Evolutionary conservation across 2,888 invertebrate species (phyloP), one percentile per base, ranked within the genome.

Genomic region (Parnassius smintheus): DNA sequence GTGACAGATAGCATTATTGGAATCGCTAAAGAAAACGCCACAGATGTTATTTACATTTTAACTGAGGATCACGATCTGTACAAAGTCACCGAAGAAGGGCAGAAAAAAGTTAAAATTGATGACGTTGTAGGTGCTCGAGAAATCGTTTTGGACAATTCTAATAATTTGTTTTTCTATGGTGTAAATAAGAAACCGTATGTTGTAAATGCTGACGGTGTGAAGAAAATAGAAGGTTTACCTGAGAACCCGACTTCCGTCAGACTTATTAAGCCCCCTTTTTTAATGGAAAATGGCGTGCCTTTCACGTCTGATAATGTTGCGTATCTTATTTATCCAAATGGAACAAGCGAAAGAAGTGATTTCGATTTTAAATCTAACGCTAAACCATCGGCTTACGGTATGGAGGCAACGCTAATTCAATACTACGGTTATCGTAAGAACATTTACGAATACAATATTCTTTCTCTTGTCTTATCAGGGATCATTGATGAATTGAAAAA

Each of bases 401-500:
- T 80, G 61, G 87, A 88, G 64, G 81, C 74, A 0, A 70, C 81
- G 0, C 61, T 86, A 0, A 68, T 87, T 1, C 80, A 86, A 45
- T 88, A 81, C 65, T 84, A 74, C n/a, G 86, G 72, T 8, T 76
- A 81, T 55, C 69, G 88, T 8, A 86, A 89, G 65, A 82, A 80
- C 2, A 82, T 90, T 42, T 89, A 88, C 56, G 77, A 83, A 65
- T 87, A 82, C 70, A 85, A 88, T 58, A 3, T 88, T 0, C 10
- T 72, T 12, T 25, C 79, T 0, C 42, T 42, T 0, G 11, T 82
- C 0, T 7, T 75, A 2, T 25, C 35, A 9, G 22, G 44, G 9
- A 2, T 10, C 3, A 52, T 59, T 12, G 44, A 44, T 4, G 59
- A 59, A n/a, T 52, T 59, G 42, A n/a, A 18, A 4, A 59, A 45